phyloP scores from a whole-genome alignment of 2,113 vertebrate genomes.

The Dendrocopos noguchii region DNA sequence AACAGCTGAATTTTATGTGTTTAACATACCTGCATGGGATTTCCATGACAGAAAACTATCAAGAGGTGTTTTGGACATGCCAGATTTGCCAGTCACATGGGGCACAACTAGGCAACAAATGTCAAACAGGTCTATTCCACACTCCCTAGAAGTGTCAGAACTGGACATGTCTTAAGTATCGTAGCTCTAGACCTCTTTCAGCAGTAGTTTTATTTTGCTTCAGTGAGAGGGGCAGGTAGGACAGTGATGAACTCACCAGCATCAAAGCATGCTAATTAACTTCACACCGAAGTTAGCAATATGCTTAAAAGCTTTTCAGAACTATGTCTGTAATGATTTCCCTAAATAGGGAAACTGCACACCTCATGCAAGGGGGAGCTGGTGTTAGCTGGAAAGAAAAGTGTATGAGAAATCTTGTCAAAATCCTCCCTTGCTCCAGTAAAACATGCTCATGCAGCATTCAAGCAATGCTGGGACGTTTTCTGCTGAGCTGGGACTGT shows the following conservation, averaged over 20 bases:
- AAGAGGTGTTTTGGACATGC: neutral
- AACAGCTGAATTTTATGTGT: neutral
- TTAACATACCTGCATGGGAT: neutral
- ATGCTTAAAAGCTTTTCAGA: neutral
- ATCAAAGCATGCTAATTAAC: neutral
- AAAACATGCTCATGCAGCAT: neutral
- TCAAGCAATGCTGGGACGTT: neutral
- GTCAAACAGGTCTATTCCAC: neutral
- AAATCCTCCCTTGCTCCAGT: neutral
- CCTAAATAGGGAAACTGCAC: neutral
- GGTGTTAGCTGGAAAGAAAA: neutral
- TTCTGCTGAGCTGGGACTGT: neutral
- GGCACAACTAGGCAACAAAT: neutral
- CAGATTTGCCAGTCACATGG: neutral
- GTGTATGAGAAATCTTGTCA: neutral
- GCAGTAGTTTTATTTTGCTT: neutral
- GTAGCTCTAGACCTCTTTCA: neutral
- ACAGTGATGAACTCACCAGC: neutral
- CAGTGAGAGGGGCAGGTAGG: neutral
- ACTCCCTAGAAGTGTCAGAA: neutral
- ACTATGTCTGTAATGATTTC: neutral
- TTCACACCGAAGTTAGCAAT: neutral
- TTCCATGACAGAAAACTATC: neutral
- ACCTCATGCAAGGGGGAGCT: neutral
- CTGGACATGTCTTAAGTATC: neutral